Percentiles rank a stretch among this genome's conserved stretches.
These are phyloP conservation scores for Scaptomyza polygonia DNA, from an alignment of 2,888 invertebrate species.

Conservation along the genomic window DNA sequence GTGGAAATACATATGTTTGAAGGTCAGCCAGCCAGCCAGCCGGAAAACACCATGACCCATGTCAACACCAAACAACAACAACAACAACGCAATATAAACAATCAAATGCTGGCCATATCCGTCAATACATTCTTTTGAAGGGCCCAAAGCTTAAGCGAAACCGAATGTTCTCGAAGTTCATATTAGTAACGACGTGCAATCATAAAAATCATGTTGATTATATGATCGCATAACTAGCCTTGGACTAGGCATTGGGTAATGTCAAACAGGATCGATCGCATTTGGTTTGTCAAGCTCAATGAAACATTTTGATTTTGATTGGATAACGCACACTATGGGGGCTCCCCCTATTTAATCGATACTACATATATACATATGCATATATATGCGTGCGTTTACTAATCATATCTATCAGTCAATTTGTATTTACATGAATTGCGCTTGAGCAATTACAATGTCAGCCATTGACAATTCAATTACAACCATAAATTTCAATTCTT, in stretches of 20 bases:
- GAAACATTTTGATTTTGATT: conserved; percentile 55
- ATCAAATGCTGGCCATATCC: conserved; percentile 7
- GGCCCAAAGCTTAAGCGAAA: not conserved
- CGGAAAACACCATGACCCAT: not conserved
- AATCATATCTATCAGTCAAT: conserved; percentile 54
- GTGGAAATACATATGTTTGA: conserved; percentile 41
- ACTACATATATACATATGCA: too few species aligned
- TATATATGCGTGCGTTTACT: conserved; percentile 7
- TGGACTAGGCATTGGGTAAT: conserved; percentile 75
- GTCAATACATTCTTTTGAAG: conserved; percentile 3
- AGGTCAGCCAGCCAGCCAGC: conserved; percentile 37
- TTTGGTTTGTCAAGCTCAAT: conserved; percentile 59
- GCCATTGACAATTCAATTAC: conserved; percentile 71
- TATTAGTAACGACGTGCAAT: not conserved
- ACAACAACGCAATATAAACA: conserved; percentile 8
- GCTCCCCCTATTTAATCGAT: conserved; percentile 7
- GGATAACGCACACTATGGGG: conserved; percentile 55
- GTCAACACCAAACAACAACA: not conserved
- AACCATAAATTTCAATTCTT: conserved; percentile 67
- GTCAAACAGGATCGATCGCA: conserved; percentile 62
- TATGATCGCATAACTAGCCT: conserved; percentile 37
- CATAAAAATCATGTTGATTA: not conserved
- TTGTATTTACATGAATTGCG: conserved; percentile 71
- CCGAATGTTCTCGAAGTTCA: not conserved
- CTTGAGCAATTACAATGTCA: conserved; percentile 68